Percentiles rank a stretch among this genome's conserved stretches.
Conservation (phyloP, 2,888 invertebrate genomes). For the Belgica antarctica region DNA sequence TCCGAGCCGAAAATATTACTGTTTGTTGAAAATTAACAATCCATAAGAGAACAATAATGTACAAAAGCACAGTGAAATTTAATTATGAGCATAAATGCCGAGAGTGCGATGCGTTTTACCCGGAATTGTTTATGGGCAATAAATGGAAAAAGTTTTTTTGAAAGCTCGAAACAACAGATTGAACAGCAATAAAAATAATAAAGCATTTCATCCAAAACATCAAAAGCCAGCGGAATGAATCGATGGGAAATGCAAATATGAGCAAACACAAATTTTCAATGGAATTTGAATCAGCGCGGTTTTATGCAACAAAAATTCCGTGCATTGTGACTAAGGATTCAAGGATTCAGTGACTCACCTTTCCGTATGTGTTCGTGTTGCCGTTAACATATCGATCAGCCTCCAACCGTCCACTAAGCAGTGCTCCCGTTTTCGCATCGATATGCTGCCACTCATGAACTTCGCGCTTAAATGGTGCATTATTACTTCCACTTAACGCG, state of each 20-base stretch:
- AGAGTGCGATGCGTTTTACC: not conserved
- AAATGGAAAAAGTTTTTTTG: not conserved
- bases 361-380: slow-evolving; percentile 55
- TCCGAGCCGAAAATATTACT: not conserved
- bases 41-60: not conserved
- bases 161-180: not conserved
- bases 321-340: not conserved
- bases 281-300: not conserved
- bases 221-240: not conserved
- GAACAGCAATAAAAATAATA: slow-evolving; percentile 4
- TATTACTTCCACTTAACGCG: slow-evolving; percentile 47
- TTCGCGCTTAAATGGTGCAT: slow-evolving; percentile 55
- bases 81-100: not conserved
- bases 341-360: slow-evolving; percentile 49
- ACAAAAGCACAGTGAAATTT: not conserved
- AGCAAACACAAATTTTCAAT: not conserved
- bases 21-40: slow-evolving; percentile 12
- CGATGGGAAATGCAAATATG: not conserved
- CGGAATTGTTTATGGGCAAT: not conserved
- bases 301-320: not conserved
- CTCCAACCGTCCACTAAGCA: slow-evolving; percentile 55
- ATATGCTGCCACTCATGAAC: slow-evolving; percentile 56
- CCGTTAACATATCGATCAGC: slow-evolving; percentile 57
- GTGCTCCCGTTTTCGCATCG: slow-evolving; percentile 56
- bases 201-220: not conserved